Percentiles rank a stretch among this genome's conserved stretches.
Evolutionary conservation across 1,140 invertebrate genomes (phyloP).

Genomic region (Drosophila erecta): DNA sequence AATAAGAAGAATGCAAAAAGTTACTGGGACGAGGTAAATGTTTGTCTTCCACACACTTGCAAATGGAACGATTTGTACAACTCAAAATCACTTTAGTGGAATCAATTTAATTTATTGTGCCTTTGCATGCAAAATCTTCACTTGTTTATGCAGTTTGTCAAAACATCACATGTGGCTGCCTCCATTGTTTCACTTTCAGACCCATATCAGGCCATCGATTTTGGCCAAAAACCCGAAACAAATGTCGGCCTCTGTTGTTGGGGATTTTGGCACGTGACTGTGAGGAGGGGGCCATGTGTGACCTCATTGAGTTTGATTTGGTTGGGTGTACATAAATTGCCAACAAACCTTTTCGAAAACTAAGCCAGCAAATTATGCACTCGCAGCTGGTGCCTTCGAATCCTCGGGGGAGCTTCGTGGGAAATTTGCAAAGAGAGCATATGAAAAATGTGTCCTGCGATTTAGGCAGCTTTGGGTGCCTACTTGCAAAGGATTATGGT

Average conservation of each 20-base stretch:
- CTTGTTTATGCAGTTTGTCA: constrained; percentile 34
- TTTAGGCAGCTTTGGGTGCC: constrained; percentile 1
- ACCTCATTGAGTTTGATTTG: constrained; percentile 20
- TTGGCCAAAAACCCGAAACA: constrained; percentile 30
- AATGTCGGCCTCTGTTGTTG: constrained; percentile 4
- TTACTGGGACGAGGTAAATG: neutral
- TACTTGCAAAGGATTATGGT: neutral
- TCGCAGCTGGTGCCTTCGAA: constrained; percentile 25
- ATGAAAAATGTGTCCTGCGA: constrained; percentile 2
- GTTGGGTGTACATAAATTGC: constrained; percentile 30
- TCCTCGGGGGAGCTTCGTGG: neutral
- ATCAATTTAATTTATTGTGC: constrained; percentile 43
- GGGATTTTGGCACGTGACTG: constrained; percentile 21
- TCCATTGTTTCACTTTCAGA: constrained; percentile 27
- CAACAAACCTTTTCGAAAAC: constrained; percentile 27
- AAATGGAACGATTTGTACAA: constrained; percentile 2
- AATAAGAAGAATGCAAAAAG: no score
- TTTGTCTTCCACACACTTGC: neutral
- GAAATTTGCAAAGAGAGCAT: constrained; percentile 20
- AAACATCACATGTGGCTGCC: constrained; percentile 38
- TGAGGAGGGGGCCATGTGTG: constrained; percentile 16
- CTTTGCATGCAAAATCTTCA: constrained; percentile 15
- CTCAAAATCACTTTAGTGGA: constrained; percentile 31
- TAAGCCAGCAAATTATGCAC: constrained; percentile 38
- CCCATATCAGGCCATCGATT: constrained; percentile 39